phyloP scores from a whole-genome alignment of 2,113 vertebrate species.

The Brachyistius frenatus region DNA sequence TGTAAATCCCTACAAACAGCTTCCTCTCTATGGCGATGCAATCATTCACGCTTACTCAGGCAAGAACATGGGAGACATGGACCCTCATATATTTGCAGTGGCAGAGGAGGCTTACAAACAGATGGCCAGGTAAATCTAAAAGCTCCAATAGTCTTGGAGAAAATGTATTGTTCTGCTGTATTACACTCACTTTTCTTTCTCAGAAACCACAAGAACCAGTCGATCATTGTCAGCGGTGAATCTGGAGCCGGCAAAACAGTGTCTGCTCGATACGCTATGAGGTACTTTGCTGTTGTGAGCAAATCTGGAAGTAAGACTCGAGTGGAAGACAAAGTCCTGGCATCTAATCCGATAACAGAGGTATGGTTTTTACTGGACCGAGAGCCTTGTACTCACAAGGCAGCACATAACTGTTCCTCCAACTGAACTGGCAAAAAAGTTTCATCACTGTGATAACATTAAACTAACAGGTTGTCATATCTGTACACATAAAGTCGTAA shows the following conservation, averaged over 20 bases:
- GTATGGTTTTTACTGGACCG: constrained; percentile 69
- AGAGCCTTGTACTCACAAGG: too few species aligned
- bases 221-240: constrained; percentile 97
- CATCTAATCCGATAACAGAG: constrained; percentile 97
- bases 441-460: too few species aligned
- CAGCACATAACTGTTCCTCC: too few species aligned
- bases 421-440: too few species aligned
- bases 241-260: constrained; percentile 98
- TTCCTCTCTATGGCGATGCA: constrained; percentile 95
- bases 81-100: constrained; percentile 99
- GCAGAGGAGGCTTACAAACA: constrained; percentile 99
- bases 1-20: constrained; percentile 95
- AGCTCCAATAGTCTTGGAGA: constrained; percentile 52
- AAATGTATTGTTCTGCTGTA: not conserved
- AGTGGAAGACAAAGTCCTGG: constrained; percentile 96
- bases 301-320: constrained; percentile 91
- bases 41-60: constrained; percentile 97
- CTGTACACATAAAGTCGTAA: not conserved
- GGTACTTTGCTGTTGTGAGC: constrained; percentile 97
- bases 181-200: not conserved
- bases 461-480: not conserved
- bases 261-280: constrained; percentile 96
- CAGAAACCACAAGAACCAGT: constrained; percentile 96
- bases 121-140: constrained; percentile 91
- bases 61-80: constrained; percentile 98